Conservation (phyloP, 92 coral and sea anemone genomes). For the Pocillopora meandrina region DNA sequence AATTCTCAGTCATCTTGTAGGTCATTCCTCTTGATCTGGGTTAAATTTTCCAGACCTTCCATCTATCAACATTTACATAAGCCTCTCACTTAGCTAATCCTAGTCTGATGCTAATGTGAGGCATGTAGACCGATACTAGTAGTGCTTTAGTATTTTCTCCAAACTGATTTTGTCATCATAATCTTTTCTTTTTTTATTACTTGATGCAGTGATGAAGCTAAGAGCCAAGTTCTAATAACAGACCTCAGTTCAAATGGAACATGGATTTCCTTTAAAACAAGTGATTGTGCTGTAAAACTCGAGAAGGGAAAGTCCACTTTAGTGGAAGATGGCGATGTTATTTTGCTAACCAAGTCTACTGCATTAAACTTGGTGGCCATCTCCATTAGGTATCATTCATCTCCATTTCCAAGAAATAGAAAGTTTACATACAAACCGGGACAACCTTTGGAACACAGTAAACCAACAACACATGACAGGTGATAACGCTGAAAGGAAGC, state of each 20-base stretch:
- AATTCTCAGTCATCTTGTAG: no score
- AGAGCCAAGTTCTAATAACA: conserved; percentile 16
- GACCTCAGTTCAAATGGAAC: conserved; percentile 61
- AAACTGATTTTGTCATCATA: no score
- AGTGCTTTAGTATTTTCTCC: no score
- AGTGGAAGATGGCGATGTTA: conserved; percentile 27
- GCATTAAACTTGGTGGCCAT: not conserved
- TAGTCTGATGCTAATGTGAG: no score
- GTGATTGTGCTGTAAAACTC: not conserved
- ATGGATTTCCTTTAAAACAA: conserved; percentile 28
- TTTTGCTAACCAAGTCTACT: conserved; percentile 22
- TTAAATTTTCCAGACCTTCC: no score
- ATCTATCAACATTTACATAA: no score
- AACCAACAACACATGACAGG: not conserved
- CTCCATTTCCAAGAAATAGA: conserved; percentile 45
- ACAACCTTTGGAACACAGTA: not conserved
- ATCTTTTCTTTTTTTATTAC: not conserved
- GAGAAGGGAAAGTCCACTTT: conserved; percentile 32
- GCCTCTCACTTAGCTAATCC: no score
- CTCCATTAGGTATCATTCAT: conserved; percentile 12
- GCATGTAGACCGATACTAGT: no score
- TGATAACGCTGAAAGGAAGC: not conserved
- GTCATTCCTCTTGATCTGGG: no score
- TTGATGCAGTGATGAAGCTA: conserved; percentile 10
- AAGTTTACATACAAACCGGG: not conserved